phyloP scores from a whole-genome alignment of 2,797 vertebrate species.

The Atherinosoma microstoma region DNA sequence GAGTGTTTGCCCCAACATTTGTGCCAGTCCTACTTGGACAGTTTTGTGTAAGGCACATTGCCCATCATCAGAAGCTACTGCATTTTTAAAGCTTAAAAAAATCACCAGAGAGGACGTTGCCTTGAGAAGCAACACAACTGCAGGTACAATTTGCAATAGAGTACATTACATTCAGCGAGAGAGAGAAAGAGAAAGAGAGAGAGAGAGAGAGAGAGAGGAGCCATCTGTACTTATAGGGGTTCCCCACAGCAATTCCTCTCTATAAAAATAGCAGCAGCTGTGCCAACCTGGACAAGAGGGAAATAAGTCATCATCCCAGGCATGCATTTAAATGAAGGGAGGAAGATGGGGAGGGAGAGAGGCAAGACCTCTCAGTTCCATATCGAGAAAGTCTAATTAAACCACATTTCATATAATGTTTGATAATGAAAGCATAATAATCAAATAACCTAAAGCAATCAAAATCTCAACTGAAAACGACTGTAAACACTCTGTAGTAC shows the following conservation, averaged over 20 bases:
- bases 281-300: constrained; percentile 39
- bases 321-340: constrained; percentile 30
- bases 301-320: constrained; percentile 1
- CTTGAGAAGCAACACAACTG: background rate
- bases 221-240: constrained; percentile 54
- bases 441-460: background rate
- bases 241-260: constrained; percentile 61
- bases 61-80: background rate
- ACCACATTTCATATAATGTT: background rate
- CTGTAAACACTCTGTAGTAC: background rate
- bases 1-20: constrained; percentile 1
- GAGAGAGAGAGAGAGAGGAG: constrained; percentile 8
- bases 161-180: background rate
- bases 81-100: background rate
- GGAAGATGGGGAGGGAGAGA: background rate
- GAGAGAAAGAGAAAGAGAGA: no score
- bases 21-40: background rate
- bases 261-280: constrained; percentile 68
- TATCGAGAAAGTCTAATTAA: background rate
- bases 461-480: background rate
- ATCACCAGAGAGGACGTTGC: background rate
- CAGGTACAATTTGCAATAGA: constrained; percentile 24
- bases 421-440: background rate
- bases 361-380: background rate
- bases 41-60: background rate